A percentile compares a stretch with the other conserved stretches of the same genome.
These are phyloP conservation scores for Pterocles burchelli DNA, from an alignment of 2,113 vertebrate genomes.

Conservation along the genomic window DNA sequence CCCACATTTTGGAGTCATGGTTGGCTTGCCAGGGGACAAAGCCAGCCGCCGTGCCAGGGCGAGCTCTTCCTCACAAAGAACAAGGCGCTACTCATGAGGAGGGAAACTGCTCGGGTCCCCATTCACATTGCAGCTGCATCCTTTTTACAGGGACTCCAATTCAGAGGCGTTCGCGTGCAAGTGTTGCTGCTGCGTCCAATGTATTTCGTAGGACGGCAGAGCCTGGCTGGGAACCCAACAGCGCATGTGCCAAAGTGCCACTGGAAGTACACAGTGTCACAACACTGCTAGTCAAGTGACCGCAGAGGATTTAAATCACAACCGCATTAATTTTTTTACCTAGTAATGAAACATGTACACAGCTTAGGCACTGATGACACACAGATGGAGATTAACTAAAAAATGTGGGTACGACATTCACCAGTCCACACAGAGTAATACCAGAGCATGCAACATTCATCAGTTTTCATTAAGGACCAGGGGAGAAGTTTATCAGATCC, in stretches of 20 bases:
- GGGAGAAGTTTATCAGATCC: not conserved
- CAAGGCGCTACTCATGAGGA: not conserved
- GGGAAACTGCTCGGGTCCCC: not conserved
- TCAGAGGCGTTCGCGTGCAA: not conserved
- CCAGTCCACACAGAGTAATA: not conserved
- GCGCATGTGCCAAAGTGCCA: fast-evolving
- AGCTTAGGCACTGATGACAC: not conserved
- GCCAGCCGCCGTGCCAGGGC: not conserved
- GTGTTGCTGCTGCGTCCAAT: not conserved
- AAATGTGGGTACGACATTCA: fast-evolving
- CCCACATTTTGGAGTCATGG: not conserved
- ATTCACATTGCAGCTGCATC: slow-evolving; percentile 53
- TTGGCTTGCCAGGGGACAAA: not conserved
- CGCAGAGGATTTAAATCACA: fast-evolving
- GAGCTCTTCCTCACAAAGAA: not conserved
- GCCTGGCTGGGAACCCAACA: not conserved
- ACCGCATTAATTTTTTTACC: fast-evolving
- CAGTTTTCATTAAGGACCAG: not conserved
- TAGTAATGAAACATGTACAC: fast-evolving
- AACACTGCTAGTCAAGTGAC: fast-evolving
- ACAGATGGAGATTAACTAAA: not conserved
- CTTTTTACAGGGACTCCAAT: not conserved
- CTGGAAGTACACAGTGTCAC: fast-evolving
- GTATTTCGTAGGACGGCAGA: not conserved
- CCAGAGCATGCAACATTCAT: not conserved